Percentiles rank a stretch among this genome's conserved stretches.
Conservation (phyloP, 2,888 invertebrate genomes). For the Meandrusa payeni region DNA sequence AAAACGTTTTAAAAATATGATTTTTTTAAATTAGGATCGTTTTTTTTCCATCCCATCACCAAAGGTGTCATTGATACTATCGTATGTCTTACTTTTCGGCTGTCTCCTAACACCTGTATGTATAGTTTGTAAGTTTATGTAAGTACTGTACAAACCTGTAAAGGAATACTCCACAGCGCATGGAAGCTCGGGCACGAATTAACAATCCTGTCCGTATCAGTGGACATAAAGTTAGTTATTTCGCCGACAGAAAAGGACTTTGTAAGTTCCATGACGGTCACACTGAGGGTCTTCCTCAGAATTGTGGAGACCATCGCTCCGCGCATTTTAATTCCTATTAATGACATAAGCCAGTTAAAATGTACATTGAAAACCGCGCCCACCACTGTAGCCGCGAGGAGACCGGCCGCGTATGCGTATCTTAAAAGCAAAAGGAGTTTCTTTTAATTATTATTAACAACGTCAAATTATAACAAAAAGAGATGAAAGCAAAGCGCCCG, state of each 20-base stretch:
- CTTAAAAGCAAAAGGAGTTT: constrained; percentile 52
- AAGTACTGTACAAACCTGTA: constrained; percentile 82
- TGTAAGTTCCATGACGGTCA: constrained; percentile 68
- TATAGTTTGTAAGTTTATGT: too few relatives aligned
- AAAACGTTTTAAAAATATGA: too few relatives aligned
- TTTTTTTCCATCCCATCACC: too few relatives aligned
- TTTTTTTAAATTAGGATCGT: too few relatives aligned
- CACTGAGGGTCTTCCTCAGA: constrained; percentile 80
- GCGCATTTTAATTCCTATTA: constrained; percentile 92
- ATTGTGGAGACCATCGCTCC: constrained; percentile 89
- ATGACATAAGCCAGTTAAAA: constrained; percentile 92
- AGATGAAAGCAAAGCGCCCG: too few relatives aligned
- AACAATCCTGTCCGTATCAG: constrained; percentile 96
- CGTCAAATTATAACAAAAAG: too few relatives aligned
- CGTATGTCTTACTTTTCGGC: too few relatives aligned
- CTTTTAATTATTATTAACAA: too few relatives aligned
- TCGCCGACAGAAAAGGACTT: constrained; percentile 86
- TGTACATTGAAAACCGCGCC: constrained; percentile 90
- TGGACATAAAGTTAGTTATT: constrained; percentile 97
- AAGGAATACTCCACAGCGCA: constrained; percentile 97
- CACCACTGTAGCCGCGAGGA: constrained; percentile 72
- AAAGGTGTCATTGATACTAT: too few relatives aligned
- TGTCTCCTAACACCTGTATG: too few relatives aligned
- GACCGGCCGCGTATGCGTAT: constrained; percentile 63
- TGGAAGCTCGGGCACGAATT: constrained; percentile 98